Conservation (phyloP, 37 sponge, comb jelly and placozoan genomes). For the Bolinopsis microptera region DNA sequence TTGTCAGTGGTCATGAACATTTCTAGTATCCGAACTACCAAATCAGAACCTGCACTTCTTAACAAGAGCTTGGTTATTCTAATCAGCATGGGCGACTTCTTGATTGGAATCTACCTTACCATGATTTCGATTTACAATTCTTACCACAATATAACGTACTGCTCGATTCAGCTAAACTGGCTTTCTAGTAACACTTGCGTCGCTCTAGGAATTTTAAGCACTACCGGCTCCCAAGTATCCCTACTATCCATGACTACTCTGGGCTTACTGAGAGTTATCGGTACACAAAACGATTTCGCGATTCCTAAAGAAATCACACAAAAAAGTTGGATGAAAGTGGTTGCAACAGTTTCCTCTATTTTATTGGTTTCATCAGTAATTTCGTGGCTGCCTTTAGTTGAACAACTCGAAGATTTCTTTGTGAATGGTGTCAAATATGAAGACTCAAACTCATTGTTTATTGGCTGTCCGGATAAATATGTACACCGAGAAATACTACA, state of each 20-base stretch:
- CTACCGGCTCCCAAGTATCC: neutral
- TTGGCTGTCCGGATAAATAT: neutral
- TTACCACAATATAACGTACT: neutral
- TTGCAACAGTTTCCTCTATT: neutral
- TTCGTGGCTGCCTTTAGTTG: neutral
- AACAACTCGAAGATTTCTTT: neutral
- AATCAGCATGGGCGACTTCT: neutral
- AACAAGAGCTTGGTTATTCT: neutral
- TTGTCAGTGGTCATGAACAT: neutral
- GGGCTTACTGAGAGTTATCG: neutral
- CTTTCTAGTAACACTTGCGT: neutral
- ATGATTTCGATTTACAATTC: neutral
- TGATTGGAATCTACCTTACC: neutral
- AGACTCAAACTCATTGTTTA: neutral
- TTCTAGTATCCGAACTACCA: neutral
- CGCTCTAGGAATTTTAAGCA: neutral
- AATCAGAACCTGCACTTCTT: neutral
- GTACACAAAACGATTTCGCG: neutral
- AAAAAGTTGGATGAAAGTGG: neutral
- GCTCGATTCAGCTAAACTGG: neutral
- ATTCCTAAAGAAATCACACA: neutral
- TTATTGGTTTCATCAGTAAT: neutral
- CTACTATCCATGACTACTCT: neutral
- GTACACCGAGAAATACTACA: neutral
- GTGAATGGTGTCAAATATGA: neutral